A percentile compares a stretch with the other conserved stretches of the same genome.
phyloP scores from a whole-genome alignment of 2,888 invertebrate genomes.

The Plebejus argus region DNA sequence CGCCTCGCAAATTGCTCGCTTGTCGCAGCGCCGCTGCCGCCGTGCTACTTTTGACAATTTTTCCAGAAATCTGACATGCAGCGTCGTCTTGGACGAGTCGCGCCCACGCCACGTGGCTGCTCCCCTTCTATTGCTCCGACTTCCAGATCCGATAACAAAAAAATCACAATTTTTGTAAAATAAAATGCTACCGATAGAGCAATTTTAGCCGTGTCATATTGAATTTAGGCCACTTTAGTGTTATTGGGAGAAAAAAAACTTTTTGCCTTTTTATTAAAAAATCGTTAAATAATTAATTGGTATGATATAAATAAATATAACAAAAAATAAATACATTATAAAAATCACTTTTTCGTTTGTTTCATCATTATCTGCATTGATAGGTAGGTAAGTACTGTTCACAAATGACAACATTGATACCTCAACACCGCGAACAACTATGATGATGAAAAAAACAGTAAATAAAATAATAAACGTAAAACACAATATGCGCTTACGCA shows the following conservation, averaged over 20 bases:
- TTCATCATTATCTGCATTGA: neutral
- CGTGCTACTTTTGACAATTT: slow-evolving; percentile 79
- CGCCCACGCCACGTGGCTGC: slow-evolving; percentile 62
- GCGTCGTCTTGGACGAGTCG: slow-evolving; percentile 64
- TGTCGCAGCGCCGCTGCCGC: slow-evolving; percentile 54
- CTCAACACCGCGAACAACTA: neutral
- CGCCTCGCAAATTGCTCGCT: slow-evolving; percentile 47
- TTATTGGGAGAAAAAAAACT: neutral
- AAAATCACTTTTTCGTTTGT: neutral
- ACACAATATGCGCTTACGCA: slow-evolving; percentile 13
- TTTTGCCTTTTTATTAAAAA: neutral
- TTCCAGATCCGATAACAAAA: neutral
- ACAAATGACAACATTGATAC: neutral
- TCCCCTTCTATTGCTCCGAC: slow-evolving; percentile 40
- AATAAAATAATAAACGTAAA: neutral
- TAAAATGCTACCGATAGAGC: neutral
- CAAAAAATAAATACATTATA: too few relatives aligned
- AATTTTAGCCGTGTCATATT: neutral
- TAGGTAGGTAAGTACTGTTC: too few relatives aligned
- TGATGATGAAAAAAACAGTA: neutral
- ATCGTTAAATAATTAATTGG: neutral
- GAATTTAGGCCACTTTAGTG: neutral
- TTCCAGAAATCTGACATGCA: slow-evolving; percentile 79
- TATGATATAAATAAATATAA: neutral
- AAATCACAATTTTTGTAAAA: neutral